Conservation (phyloP, 2,113 vertebrate species). For the human region DNA sequence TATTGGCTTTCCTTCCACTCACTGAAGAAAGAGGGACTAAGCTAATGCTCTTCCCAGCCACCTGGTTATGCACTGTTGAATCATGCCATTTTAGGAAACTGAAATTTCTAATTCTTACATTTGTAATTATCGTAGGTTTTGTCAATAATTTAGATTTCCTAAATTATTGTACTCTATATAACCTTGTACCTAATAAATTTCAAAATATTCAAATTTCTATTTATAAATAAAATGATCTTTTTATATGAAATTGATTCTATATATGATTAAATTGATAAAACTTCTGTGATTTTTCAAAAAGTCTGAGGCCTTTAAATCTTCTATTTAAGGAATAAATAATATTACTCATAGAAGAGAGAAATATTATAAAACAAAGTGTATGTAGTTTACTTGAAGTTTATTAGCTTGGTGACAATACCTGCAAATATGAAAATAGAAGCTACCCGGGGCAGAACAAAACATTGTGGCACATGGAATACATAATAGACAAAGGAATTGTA, state of each 20-base stretch:
- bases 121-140: not conserved
- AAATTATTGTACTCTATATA: not conserved
- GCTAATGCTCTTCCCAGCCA: not conserved
- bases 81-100: not conserved
- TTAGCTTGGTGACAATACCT: not conserved
- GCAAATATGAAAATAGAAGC: not conserved
- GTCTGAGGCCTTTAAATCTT: not conserved
- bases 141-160: not conserved
- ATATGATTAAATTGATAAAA: constrained; percentile 1
- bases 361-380: not conserved
- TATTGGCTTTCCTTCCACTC: not conserved
- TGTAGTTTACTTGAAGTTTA: not conserved
- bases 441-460: not conserved
- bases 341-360: not conserved
- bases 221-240: constrained; percentile 25
- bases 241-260: not conserved
- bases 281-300: not conserved
- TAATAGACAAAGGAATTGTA: not conserved
- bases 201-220: constrained; percentile 5
- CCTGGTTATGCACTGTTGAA: not conserved
- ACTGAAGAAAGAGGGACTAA: not conserved
- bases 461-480: not conserved
- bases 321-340: not conserved
- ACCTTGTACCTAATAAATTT: not conserved
- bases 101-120: not conserved